Conservation (phyloP, 2,797 vertebrate species). For the Orestias chungarensis region DNA sequence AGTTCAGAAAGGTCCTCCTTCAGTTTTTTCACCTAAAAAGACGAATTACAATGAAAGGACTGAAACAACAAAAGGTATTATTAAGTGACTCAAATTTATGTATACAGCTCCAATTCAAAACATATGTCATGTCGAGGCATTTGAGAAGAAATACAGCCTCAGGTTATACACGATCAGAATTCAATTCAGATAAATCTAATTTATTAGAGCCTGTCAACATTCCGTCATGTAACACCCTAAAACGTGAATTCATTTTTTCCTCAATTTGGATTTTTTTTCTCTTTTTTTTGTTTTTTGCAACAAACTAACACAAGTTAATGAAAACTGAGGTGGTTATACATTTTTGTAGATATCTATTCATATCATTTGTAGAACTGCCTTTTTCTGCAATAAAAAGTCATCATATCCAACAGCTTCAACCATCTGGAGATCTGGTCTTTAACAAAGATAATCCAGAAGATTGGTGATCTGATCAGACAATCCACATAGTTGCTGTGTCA, state of each 20-base stretch:
- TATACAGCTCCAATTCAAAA: background rate
- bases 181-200: too few species aligned
- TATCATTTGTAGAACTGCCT: too few species aligned
- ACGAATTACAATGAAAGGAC: background rate
- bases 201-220: background rate
- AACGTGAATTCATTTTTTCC: too few species aligned
- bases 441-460: background rate
- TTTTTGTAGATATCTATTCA: background rate
- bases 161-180: too few species aligned
- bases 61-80: too few species aligned
- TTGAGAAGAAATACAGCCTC: background rate
- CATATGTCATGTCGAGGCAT: background rate
- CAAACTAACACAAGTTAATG: background rate
- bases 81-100: background rate
- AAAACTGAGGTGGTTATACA: background rate
- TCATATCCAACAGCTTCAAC: too few species aligned
- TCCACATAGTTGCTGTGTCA: background rate
- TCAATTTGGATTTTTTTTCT: too few species aligned
- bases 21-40: slow-evolving; percentile 87
- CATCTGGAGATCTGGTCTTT: background rate
- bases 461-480: background rate
- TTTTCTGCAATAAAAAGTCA: too few species aligned
- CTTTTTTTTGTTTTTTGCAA: background rate
- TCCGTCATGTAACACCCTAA: background rate
- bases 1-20: slow-evolving; percentile 88